These are phyloP conservation scores for Pinna nobilis DNA, from an alignment of 1,140 invertebrate genomes.

Conservation along the genomic window DNA sequence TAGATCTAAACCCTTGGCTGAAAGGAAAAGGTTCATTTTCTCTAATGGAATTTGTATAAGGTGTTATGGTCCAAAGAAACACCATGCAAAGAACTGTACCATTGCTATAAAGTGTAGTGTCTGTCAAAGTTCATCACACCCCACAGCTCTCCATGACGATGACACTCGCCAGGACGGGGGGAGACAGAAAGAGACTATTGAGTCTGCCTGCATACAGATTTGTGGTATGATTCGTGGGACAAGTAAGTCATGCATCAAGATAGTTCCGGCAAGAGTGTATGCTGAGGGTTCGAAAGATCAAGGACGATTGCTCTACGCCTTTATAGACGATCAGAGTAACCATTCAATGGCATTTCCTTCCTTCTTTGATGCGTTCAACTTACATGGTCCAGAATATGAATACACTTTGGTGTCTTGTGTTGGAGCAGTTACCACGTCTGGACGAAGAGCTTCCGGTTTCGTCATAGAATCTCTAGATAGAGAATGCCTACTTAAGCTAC, in stretches of 20 bases:
- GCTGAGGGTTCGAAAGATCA: not conserved
- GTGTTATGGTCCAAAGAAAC: slow-evolving; percentile 10
- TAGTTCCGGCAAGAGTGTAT: not conserved
- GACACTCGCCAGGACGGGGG: not conserved
- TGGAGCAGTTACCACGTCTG: not conserved
- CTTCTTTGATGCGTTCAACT: not conserved
- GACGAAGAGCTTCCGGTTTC: slow-evolving; percentile 10
- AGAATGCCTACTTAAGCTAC: slow-evolving; percentile 4
- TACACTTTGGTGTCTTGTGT: slow-evolving; percentile 10
- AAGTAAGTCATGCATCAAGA: slow-evolving; percentile 13
- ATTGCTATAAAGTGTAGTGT: not conserved
- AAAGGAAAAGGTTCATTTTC: slow-evolving; percentile 6
- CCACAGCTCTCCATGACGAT: not conserved
- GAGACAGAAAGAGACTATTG: not conserved
- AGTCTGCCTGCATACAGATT: slow-evolving; percentile 2
- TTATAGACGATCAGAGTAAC: slow-evolving; percentile 32
- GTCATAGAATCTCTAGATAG: slow-evolving; percentile 17
- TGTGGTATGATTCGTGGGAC: not conserved
- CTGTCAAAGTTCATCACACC: not conserved
- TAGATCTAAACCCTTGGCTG: not conserved
- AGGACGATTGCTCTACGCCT: slow-evolving; percentile 1
- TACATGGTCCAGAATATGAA: not conserved
- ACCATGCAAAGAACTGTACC: slow-evolving; percentile 3
- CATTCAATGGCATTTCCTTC: not conserved
- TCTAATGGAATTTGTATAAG: not conserved